These are phyloP conservation scores for Cariama cristata DNA, from an alignment of 2,113 vertebrate genomes.

Conservation along the genomic window DNA sequence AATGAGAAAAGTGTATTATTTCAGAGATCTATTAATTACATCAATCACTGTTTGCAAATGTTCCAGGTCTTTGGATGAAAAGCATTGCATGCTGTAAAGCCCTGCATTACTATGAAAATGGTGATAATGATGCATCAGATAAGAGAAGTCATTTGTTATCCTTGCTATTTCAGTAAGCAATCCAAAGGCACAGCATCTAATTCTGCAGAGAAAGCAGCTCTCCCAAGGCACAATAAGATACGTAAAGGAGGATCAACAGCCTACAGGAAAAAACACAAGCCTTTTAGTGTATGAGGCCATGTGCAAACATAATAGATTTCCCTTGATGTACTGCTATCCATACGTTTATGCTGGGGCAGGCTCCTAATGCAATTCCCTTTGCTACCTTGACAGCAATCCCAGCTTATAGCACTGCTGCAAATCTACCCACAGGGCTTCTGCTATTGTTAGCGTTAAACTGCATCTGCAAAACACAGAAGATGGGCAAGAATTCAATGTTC, in stretches of 20 bases:
- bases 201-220: background rate
- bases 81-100: background rate
- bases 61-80: background rate
- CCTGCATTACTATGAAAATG: background rate
- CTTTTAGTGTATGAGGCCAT: background rate
- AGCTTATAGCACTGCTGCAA: background rate
- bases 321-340: background rate
- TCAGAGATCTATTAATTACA: background rate
- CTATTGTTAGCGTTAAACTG: background rate
- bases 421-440: background rate
- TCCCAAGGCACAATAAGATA: background rate
- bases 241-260: background rate
- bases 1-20: background rate
- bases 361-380: background rate
- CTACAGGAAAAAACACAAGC: background rate
- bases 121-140: background rate
- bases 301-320: constrained; percentile 24
- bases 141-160: background rate
- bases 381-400: background rate
- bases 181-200: background rate
- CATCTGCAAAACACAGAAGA: background rate
- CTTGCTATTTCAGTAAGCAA: background rate
- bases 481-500: background rate
- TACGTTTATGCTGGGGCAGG: background rate
- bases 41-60: background rate